A percentile compares a stretch with the other conserved stretches of the same genome.
phyloP scores from a whole-genome alignment of 1,140 invertebrate genomes.

The Hirudo medicinalis region DNA sequence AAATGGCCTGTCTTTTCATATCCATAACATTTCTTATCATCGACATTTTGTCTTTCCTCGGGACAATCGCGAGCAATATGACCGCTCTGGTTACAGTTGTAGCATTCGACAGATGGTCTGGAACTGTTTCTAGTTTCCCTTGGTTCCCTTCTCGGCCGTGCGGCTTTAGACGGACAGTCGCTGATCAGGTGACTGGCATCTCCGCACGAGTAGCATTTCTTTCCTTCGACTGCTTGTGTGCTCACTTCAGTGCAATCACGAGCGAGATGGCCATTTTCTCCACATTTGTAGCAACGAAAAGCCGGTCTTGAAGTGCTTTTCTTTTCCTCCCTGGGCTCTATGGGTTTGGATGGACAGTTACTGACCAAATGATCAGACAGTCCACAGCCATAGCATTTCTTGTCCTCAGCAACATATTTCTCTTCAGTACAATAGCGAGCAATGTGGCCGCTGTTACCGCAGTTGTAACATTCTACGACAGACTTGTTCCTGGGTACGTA shows the following conservation, averaged over 20 bases:
- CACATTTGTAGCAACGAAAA: no score
- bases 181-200: no score
- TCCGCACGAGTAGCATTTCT: no score
- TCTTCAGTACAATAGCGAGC: slow-evolving; percentile 60
- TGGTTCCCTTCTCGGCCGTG: no score
- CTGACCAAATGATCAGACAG: no score
- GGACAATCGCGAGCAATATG: slow-evolving; percentile 76
- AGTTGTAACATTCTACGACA: slow-evolving; percentile 55
- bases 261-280: slow-evolving; percentile 30
- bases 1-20: slow-evolving; percentile 32
- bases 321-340: no score
- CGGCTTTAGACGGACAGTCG: no score
- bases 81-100: slow-evolving; percentile 57
- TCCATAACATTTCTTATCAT: slow-evolving; percentile 25
- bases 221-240: no score
- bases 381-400: slow-evolving; percentile 34
- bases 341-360: no score
- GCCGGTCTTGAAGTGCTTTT: neutral
- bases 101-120: neutral
- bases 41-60: slow-evolving; percentile 13
- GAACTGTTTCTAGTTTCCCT: no score
- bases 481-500: no score
- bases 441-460: slow-evolving; percentile 74
- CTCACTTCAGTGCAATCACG: neutral
- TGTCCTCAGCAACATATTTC: neutral